Base-by-base conservation (phyloP, 2,888 invertebrate species). In the Biston betularia region DNA sequence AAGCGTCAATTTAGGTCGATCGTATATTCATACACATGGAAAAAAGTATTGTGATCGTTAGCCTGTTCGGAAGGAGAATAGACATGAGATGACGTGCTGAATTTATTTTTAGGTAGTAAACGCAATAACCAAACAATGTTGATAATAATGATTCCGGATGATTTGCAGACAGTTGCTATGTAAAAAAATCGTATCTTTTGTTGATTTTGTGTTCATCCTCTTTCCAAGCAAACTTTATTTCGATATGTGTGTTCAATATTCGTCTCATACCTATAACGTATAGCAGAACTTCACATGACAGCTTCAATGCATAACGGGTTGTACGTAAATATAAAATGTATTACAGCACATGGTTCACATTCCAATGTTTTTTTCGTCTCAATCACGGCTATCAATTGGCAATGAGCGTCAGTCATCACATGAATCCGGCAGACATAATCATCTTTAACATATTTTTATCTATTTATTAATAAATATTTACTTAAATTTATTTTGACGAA, bases 341-440 rank as follows among this genome's bases (percentile, higher is more conserved):
- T 10, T 24, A 48, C 24, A 11, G 33, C 5, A 44, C 42, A 12
- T 10, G 35, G 42, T 54, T 6, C 24, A 54, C 12, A 12, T 44
- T 53, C 38, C 10, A 42, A 54, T 33, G 42, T 7, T 6, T 54
- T 33, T 54, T 54, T 8, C 33, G 24, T 12, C 42, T 54, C 12
- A 8, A 7, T 12, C 42, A 11, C 54, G 7, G 12, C 42, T 42
- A n/a, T 4, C 11, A 44, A 44, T 12, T 24, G 24, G 12, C 24
- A 15, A 12, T n/a, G 15, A 14, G 38, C 15, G 35, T 44, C 24
- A 33, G 42, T 42, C 24, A 72, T 72, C 54, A 62, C 44, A 57
- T 61, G 53, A 72, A 77, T 81, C 81, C 81, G 78, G 80, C 80
- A 87, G 88, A 89, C 88, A 87, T 87, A 88, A 87, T 87, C 88